A percentile compares a stretch with the other conserved stretches of the same genome.
These are phyloP conservation scores for Lutra lutra DNA, from an alignment of 2,797 vertebrate genomes.

Conservation along the genomic window DNA sequence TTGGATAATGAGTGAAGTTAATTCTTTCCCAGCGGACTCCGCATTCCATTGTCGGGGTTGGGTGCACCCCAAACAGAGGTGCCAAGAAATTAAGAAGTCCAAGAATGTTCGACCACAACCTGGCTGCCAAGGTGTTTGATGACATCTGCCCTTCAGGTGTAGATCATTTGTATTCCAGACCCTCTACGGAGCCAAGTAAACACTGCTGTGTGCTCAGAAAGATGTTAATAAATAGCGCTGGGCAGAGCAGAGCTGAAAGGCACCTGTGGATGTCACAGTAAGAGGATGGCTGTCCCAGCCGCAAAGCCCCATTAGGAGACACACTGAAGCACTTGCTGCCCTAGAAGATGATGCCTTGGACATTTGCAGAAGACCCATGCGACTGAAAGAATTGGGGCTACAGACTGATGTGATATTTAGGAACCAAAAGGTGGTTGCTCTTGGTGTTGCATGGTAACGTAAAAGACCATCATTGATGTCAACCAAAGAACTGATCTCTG, in stretches of 20 bases:
- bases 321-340: conserved; percentile 37
- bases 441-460: background rate
- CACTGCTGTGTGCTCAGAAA: conserved; percentile 81
- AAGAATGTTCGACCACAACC: conserved; percentile 84
- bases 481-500: background rate
- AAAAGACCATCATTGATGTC: background rate
- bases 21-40: conserved; percentile 72
- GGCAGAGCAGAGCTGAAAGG: conserved; percentile 84
- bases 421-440: background rate
- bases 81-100: conserved; percentile 69
- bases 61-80: background rate
- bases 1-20: conserved; percentile 51
- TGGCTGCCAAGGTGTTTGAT: conserved; percentile 85
- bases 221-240: conserved; percentile 86
- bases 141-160: conserved; percentile 81
- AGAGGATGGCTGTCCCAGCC: conserved; percentile 74
- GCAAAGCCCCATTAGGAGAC: conserved; percentile 80
- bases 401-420: background rate
- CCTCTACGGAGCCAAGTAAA: conserved; percentile 86
- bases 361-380: conserved; percentile 50
- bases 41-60: background rate
- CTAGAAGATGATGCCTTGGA: conserved; percentile 60
- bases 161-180: conserved; percentile 83
- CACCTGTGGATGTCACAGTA: conserved; percentile 52
- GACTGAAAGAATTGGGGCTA: conserved; percentile 6